Conservation (phyloP, 2,113 vertebrate genomes). For the Dasyurus viverrinus region DNA sequence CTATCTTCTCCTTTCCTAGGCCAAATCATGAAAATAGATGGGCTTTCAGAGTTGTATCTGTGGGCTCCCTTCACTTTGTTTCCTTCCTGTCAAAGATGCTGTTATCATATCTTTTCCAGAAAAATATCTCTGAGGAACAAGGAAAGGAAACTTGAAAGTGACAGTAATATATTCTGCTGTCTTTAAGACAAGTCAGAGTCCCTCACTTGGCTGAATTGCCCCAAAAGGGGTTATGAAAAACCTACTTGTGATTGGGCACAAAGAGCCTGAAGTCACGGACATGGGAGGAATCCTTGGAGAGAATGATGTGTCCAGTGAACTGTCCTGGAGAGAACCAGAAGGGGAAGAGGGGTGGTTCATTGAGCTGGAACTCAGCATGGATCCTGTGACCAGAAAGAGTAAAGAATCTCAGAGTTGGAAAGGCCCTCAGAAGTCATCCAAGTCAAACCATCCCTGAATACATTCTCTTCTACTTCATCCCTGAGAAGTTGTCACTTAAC, state of each 20-base stretch:
- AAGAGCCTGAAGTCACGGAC: conserved; percentile 93
- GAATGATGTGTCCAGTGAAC: conserved; percentile 93
- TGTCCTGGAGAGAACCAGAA: conserved; percentile 99
- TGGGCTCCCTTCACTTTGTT: background rate
- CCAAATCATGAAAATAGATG: background rate
- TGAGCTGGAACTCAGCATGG: conserved; percentile 98
- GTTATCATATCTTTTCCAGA: background rate
- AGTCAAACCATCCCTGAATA: background rate
- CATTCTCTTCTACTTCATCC: background rate
- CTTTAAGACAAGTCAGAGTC: background rate
- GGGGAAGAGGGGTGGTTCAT: conserved; percentile 95
- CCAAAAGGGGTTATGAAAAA: background rate
- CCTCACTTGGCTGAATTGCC: background rate
- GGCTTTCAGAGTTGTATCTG: background rate
- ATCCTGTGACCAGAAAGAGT: conserved; percentile 85
- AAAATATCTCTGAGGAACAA: background rate
- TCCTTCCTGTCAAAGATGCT: background rate
- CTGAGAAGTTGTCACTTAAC: background rate
- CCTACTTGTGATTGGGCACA: conserved; percentile 93
- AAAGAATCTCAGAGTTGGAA: background rate
- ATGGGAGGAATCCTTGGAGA: conserved; percentile 94
- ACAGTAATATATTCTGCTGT: background rate
- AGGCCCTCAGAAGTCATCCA: background rate
- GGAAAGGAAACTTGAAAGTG: background rate
- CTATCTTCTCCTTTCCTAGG: background rate